These are phyloP conservation scores for Delphinapterus leucas DNA, from an alignment of 2,113 vertebrate species.

Conservation along the genomic window DNA sequence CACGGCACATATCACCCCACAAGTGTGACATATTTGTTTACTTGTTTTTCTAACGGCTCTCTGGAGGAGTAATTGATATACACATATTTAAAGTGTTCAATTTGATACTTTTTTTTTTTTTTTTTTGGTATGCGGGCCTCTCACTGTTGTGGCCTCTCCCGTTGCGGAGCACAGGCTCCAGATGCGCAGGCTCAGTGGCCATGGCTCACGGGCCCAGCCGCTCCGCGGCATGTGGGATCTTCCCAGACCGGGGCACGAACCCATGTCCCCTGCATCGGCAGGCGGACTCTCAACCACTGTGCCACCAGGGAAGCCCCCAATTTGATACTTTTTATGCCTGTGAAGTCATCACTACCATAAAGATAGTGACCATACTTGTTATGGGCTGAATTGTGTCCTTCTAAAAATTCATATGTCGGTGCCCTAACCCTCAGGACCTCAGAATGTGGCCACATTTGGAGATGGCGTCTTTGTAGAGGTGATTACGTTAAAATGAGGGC, in stretches of 20 bases:
- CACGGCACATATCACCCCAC: fast-evolving
- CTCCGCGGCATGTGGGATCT: too few species aligned
- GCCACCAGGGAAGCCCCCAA: too few species aligned
- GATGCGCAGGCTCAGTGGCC: too few species aligned
- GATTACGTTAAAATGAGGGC: neutral
- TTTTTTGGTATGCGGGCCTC: too few species aligned
- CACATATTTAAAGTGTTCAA: neutral
- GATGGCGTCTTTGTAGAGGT: neutral
- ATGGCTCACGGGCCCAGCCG: too few species aligned
- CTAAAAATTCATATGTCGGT: neutral
- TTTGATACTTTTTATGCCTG: neutral
- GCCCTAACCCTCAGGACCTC: neutral
- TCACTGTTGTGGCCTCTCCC: too few species aligned
- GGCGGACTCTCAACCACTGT: too few species aligned
- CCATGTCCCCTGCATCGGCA: too few species aligned
- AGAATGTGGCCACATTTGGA: neutral
- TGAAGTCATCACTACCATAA: too few species aligned
- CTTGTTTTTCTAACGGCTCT: neutral
- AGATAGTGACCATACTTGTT: neutral
- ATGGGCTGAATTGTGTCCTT: neutral
- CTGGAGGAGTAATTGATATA: neutral
- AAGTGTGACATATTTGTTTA: neutral
- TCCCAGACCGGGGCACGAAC: too few species aligned
- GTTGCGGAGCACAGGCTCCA: too few species aligned
- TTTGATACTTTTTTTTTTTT: too few species aligned